Evolutionary conservation across 1,140 invertebrate genomes (phyloP).

Genomic region (Ditylenchus dipsaci): DNA sequence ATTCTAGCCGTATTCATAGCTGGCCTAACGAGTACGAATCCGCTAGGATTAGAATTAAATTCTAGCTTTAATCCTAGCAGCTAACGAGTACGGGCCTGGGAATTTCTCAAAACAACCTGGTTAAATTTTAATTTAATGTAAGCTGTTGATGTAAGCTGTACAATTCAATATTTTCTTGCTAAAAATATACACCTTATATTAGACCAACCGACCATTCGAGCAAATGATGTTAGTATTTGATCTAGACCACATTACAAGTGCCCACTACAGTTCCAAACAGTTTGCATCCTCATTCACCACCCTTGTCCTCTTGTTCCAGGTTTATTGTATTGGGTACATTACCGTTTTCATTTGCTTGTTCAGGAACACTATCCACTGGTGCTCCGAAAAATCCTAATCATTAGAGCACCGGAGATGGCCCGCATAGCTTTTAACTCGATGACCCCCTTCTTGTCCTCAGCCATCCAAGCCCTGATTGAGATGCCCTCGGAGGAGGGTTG

Average conservation of each 20-base stretch:
- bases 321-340: not conserved
- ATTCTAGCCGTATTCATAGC: too few relatives aligned
- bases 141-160: too few relatives aligned
- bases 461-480: constrained; percentile 54
- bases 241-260: constrained; percentile 55
- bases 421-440: constrained; percentile 55
- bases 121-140: too few relatives aligned
- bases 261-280: constrained; percentile 56
- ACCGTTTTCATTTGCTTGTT: not conserved
- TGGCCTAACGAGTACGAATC: too few relatives aligned
- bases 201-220: constrained; percentile 58
- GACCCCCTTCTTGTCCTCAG: constrained; percentile 51
- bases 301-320: constrained; percentile 50
- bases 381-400: constrained; percentile 54
- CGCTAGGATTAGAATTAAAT: too few relatives aligned
- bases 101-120: too few relatives aligned
- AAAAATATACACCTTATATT: constrained; percentile 4
- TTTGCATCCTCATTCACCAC: constrained; percentile 58
- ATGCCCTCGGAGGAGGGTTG: constrained; percentile 56
- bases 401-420: constrained; percentile 57
- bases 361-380: constrained; percentile 56
- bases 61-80: too few relatives aligned
- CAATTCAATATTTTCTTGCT: too few relatives aligned
- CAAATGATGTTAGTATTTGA: constrained; percentile 58
- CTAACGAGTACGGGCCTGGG: too few relatives aligned